A percentile compares a stretch with the other conserved stretches of the same genome.
Evolutionary conservation across 2,888 invertebrate genomes (phyloP).

Genomic region (Tenthredo amoena): DNA sequence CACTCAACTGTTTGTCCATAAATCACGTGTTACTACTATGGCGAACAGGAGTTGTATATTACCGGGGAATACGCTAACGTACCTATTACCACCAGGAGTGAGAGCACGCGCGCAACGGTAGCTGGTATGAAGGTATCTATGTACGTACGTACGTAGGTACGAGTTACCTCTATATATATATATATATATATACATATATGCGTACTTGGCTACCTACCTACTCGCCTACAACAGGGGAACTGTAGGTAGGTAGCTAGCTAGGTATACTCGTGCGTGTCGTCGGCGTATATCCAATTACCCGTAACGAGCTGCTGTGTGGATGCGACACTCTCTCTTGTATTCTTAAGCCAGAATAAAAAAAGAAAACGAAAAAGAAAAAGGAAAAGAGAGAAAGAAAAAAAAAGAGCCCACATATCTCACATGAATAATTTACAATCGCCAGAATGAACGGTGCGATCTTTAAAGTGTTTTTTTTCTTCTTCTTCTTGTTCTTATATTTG

Average conservation of each 20-base stretch:
- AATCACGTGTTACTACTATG: conserved; percentile 39
- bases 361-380: background rate
- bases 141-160: background rate
- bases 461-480: background rate
- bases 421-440: conserved; percentile 1
- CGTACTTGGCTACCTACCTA: background rate
- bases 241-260: background rate
- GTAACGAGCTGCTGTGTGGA: conserved; percentile 41
- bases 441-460: background rate
- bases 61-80: conserved; percentile 55
- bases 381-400: background rate
- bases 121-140: conserved; percentile 15
- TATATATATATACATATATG: too few relatives aligned
- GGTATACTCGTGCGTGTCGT: conserved; percentile 39
- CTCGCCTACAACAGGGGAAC: conserved; percentile 4
- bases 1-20: conserved; percentile 43
- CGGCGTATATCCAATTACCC: conserved; percentile 48
- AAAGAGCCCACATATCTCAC: background rate
- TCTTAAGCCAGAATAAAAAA: background rate
- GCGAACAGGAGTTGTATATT: conserved; percentile 60
- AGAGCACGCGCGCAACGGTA: conserved; percentile 47
- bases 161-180: background rate
- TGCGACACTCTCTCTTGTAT: conserved; percentile 25
- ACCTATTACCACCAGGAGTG: conserved; percentile 58
- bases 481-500: background rate